Evolutionary conservation across 2,113 vertebrate genomes (phyloP).

Genomic region (Saimiri boliviensis): DNA sequence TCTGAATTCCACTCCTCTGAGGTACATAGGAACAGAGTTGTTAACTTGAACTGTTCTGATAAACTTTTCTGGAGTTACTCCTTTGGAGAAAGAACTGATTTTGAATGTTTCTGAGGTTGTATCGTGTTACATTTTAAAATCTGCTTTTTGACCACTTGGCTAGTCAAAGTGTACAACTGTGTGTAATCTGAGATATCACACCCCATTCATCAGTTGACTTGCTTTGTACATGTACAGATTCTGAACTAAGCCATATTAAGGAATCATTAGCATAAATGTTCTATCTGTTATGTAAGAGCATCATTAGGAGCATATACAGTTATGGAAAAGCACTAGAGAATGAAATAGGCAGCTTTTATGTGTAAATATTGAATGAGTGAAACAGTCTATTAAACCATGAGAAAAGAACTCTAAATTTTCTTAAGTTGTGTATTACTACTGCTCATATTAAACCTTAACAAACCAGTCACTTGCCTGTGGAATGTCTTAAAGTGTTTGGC

Average conservation of each 20-base stretch:
- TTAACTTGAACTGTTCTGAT: neutral
- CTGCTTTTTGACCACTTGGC: neutral
- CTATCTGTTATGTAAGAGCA: neutral
- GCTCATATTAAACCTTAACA: conserved; percentile 15
- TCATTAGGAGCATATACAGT: neutral
- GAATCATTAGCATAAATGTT: neutral
- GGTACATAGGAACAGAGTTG: neutral
- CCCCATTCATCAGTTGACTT: neutral
- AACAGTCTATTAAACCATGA: neutral
- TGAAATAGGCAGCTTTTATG: neutral
- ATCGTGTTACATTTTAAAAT: neutral
- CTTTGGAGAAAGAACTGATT: conserved; percentile 14
- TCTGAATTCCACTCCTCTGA: neutral
- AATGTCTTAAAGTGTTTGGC: conserved; percentile 4
- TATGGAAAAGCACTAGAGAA: neutral
- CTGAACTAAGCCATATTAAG: neutral
- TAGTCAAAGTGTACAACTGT: neutral
- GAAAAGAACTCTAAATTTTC: neutral
- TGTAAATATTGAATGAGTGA: neutral
- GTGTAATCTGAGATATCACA: neutral
- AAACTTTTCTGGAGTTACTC: conserved; percentile 7
- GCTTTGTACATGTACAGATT: neutral
- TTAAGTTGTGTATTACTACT: neutral
- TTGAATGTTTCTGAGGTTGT: neutral
- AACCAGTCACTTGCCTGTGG: neutral